Evolutionary conservation across 1,140 invertebrate genomes (phyloP), one percentile per base, ranked within the genome.

Genomic region (Pomacea maculata): DNA sequence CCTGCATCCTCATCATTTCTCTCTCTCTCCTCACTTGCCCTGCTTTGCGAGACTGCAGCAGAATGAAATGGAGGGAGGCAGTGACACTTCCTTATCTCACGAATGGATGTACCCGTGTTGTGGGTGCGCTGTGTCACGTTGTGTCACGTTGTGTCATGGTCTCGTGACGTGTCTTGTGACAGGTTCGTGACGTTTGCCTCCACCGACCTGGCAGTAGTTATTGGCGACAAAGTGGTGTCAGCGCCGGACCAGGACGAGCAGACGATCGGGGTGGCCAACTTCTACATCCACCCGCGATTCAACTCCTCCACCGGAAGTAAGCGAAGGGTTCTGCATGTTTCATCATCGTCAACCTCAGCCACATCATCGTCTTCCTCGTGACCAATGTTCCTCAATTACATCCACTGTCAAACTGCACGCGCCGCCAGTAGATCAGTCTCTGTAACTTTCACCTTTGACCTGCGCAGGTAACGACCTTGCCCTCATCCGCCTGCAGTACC

Each of bases 211-310:
- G 64, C 55, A 8, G 57, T 52, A 1, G 21, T 75, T n/a, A 12
- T 75, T 2, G 74, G 74, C 11, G 74, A 75, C 25, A 64, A 63
- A 1, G 21, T 29, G n/a, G 21, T 75, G 15, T 29, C 57, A 54
- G 61, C 64, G 25, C 55, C 25, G 57, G 74, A 75, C 57, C 7
- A n/a, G 55, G 17, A 29, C 74, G 55, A 75, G 57, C n/a, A 25
- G 55, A 75, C 14, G n/a, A 63, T 34, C n/a, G n/a, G 17, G 11
- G n/a, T 75, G n/a, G n/a, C n/a, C 12, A 29, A 19, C 55, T 75
- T 75, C 74, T 63, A 75, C 55, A 63, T 75, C 57, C 74, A 63
- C 21, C 74, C 55, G 12, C 11, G n/a, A 8, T 75, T 29, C 57
- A 52, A 75, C n/a, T 34, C n/a, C 25, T n/a, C 34, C 6, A 75